phyloP scores from a whole-genome alignment of 2,888 invertebrate species.

The Hedychridium roseum region DNA sequence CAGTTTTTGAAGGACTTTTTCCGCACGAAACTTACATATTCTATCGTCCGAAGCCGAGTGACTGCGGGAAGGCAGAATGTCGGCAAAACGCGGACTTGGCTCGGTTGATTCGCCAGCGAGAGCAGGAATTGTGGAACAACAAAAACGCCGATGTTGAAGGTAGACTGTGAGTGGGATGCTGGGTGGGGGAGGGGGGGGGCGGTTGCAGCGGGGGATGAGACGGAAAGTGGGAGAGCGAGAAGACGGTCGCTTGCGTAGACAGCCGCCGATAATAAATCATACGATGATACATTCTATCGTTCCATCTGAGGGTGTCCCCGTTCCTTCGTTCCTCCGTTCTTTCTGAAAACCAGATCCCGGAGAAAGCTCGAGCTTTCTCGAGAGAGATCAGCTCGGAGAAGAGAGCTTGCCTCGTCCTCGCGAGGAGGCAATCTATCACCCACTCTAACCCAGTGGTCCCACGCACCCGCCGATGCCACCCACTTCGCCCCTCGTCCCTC shows the following conservation, averaged over 20 bases:
- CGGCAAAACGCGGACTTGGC: too few species aligned
- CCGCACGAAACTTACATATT: too few species aligned
- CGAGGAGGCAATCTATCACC: constrained; percentile 58
- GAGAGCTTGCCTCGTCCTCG: constrained; percentile 47
- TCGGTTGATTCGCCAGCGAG: too few species aligned
- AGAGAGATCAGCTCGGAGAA: constrained; percentile 45
- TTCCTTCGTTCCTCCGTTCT: constrained; percentile 28
- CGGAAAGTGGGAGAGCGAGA: constrained; percentile 36
- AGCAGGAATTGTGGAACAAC: too few species aligned
- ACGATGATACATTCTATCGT: constrained; percentile 59
- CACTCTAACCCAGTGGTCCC: constrained; percentile 36
- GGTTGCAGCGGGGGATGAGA: constrained; percentile 15
- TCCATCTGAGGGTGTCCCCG: constrained; percentile 39
- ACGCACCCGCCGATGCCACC: constrained; percentile 22
- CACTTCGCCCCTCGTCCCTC: constrained; percentile 22
- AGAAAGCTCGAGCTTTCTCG: constrained; percentile 49
- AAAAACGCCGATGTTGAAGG: too few species aligned
- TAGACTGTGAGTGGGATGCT: constrained; percentile 16
- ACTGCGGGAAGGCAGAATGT: too few species aligned
- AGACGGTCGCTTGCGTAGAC: constrained; percentile 44
- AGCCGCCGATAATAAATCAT: constrained; percentile 58
- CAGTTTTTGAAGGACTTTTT: too few species aligned
- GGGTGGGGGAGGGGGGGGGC: constrained; percentile 11
- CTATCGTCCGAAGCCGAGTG: too few species aligned
- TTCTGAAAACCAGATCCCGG: constrained; percentile 42